phyloP scores from a whole-genome alignment of 2,797 vertebrate genomes.

The Glyptemys insculpta region DNA sequence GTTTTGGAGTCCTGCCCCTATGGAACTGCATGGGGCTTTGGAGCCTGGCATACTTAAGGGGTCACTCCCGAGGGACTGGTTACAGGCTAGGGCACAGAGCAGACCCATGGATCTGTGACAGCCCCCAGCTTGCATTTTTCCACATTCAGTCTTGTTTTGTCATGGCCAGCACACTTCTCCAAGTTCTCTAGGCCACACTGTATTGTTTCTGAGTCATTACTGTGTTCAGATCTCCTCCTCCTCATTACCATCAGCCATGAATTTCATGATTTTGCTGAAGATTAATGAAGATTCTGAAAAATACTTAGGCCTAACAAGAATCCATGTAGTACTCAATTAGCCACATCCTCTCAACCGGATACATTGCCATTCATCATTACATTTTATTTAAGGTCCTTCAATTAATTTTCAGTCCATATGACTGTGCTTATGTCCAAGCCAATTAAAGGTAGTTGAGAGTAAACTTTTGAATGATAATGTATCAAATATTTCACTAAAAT shows the following conservation, averaged over 20 bases:
- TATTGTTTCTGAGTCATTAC: neutral
- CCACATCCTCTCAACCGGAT: neutral
- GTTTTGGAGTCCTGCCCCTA: neutral
- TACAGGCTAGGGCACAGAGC: neutral
- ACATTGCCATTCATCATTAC: neutral
- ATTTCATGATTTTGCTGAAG: constrained; percentile 1
- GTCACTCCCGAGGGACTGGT: neutral
- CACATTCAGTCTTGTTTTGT: neutral
- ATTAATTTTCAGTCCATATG: neutral
- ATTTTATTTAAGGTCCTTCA: neutral
- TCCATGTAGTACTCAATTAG: constrained; percentile 12
- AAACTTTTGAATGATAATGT: neutral
- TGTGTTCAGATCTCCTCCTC: neutral
- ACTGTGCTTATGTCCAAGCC: neutral
- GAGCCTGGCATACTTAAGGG: neutral
- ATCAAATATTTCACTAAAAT: neutral
- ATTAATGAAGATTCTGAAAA: constrained; percentile 30
- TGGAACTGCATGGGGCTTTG: neutral
- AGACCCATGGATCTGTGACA: neutral
- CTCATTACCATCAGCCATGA: neutral
- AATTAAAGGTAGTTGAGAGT: too few species aligned
- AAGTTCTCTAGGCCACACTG: neutral
- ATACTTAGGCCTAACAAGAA: constrained; percentile 2
- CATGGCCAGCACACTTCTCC: neutral
- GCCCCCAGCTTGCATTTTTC: neutral